Evolutionary conservation across 1,140 invertebrate genomes (phyloP), one percentile per base, ranked within the genome.

Genomic region (Centruroides vittatus): DNA sequence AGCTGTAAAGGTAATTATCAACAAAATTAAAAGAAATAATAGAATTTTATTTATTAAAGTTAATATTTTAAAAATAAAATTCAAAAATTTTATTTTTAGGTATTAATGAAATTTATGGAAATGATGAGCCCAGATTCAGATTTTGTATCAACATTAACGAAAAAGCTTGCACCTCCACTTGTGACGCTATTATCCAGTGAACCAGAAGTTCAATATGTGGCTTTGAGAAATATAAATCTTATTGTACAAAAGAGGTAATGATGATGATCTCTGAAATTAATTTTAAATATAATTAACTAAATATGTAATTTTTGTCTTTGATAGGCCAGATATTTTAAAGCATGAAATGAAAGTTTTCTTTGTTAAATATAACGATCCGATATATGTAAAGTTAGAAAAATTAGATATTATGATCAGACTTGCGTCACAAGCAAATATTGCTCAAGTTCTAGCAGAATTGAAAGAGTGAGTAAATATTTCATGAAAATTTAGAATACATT

Each of bases 281-380:
- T 23, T 23, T 23, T 23, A 23, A 23, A 23, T 23, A 23, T 23
- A 23, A 23, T 23, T 1, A 23, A 23, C 23, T 23, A 23, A 23
- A 23, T 23, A 23, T 23, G 23, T 23, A 23, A 23, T 23, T 23
- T 23, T 23, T 23, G 23, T 23, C 23, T 23, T 23, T 23, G 74
- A 36, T 64, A 80, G 96, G 58, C 92, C 94, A 0, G 96, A 99
- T 65, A 98, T 99, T 66, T 75, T 99, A n/a, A 99, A 99, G 73
- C 94, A 99, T 70, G 97, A 99, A 76, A 99, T 99, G 95, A 99
- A 99, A 80, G 96, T 93, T 41, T 99, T 99, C 78, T 99, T 99
- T 74, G 97, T 99, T 12, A 99, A 99, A 71, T 99, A 99, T 76
- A 99, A 99, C 73, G 97, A 99, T 79, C 97, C 97, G 8, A 99